Evolutionary conservation across 2,113 vertebrate genomes (phyloP), one percentile per base, ranked within the genome.

Genomic region (Ptilorrhoa leucosticta): DNA sequence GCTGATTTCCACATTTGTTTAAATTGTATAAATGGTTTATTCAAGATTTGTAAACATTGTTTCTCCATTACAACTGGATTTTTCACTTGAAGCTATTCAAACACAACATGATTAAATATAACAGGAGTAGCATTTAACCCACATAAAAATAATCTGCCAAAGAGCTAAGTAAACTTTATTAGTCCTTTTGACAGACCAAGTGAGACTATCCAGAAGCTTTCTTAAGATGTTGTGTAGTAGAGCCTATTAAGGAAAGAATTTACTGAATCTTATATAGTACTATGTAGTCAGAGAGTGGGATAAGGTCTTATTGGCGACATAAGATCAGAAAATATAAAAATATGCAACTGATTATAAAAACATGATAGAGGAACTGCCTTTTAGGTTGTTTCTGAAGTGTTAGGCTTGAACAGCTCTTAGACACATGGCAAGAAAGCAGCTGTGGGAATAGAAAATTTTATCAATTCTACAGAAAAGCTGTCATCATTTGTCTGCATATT

Each of bases 11-110:
- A 66, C 23, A 78, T 69, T 42, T 58, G 22, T 39, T 89, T 78
- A 44, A 91, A 70, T 48, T 73, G 13, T 11, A 58, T 54, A 80
- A 87, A 73, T 66, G 60, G 20, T 87, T 93, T 91, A 66, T 50
- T 80, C 35, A 84, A 58, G 58, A 58, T 75, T 73, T 86, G n/a
- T 28, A 66, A 61, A 78, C 26, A 57, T 57, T 81, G 5, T 91
- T 48, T 80, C 68, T 73, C 73, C 64, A 87, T 39, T 78, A 83
- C 31, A 73, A 39, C 22, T 50, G 24, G 14, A 56, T 87, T 84
- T 93, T 96, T 89, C 15, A 63, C 77, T 89, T 89, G 54, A n/a
- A 83, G 45, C 35, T 91, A 76, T 77, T 96, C 63, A 91, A 89
- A 83, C 22, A 57, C 22, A 26, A 54, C 76, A 61, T 30, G 23